A percentile compares a stretch with the other conserved stretches of the same genome.
Evolutionary conservation across 2,888 invertebrate species (phyloP).

Genomic region (Eristalis intricaria): DNA sequence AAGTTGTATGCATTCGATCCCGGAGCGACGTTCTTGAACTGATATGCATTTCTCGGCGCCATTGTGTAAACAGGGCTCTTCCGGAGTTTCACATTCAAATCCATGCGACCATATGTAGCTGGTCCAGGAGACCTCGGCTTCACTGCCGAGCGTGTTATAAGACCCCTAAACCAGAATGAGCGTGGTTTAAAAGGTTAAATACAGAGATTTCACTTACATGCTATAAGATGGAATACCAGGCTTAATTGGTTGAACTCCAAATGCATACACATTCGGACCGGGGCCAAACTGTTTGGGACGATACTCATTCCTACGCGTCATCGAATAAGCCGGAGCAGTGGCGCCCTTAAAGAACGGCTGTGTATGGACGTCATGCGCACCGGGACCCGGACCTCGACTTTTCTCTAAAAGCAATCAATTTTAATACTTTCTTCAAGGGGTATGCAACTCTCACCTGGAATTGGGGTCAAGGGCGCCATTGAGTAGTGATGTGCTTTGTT

Average conservation of each 20-base stretch:
- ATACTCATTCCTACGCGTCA: conserved; percentile 80
- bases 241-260: conserved; percentile 74
- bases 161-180: conserved; percentile 73
- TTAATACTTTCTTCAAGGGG: not conserved
- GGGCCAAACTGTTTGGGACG: conserved; percentile 75
- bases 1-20: conserved; percentile 78
- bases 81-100: conserved; percentile 73
- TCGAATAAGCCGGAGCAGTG: conserved; percentile 82
- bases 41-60: conserved; percentile 67
- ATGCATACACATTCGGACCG: conserved; percentile 78
- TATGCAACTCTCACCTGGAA: conserved; percentile 14
- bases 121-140: conserved; percentile 78
- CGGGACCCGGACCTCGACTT: conserved; percentile 78
- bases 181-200: no score
- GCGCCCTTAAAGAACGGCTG: conserved; percentile 75
- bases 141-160: conserved; percentile 65
- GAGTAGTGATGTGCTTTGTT: conserved; percentile 34
- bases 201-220: conserved; percentile 75
- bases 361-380: conserved; percentile 76
- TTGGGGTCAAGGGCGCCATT: conserved; percentile 19
- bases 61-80: conserved; percentile 77
- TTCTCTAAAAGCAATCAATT: conserved; percentile 73
- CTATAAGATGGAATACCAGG: conserved; percentile 76
- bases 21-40: conserved; percentile 73
- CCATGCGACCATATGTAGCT: conserved; percentile 77